Conservation (phyloP, 2,113 vertebrate genomes). For the Rana temporaria region DNA sequence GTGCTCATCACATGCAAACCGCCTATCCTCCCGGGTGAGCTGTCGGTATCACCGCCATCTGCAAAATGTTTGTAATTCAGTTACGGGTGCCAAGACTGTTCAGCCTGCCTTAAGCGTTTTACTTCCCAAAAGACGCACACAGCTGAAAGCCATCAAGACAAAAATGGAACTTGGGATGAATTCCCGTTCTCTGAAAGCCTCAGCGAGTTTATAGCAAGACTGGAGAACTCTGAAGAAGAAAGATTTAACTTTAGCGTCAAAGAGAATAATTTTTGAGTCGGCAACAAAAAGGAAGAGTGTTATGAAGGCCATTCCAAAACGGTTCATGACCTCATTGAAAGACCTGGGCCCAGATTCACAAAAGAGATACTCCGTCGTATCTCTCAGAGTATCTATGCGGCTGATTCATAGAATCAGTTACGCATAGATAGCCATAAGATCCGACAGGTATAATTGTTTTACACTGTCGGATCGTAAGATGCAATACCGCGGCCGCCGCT, state of each 20-base stretch:
- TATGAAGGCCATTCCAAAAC: conserved; percentile 23
- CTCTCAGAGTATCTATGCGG: too few relatives aligned
- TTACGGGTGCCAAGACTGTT: conserved; percentile 18
- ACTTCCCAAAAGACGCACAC: background rate
- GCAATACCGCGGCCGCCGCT: too few relatives aligned
- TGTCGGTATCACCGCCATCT: background rate
- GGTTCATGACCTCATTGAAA: rapidly evolving
- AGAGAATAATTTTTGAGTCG: background rate
- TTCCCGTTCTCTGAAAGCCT: conserved; percentile 78
- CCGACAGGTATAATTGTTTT: too few relatives aligned
- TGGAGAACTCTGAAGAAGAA: conserved; percentile 60
- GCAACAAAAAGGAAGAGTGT: conserved; percentile 2
- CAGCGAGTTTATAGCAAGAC: conserved; percentile 70
- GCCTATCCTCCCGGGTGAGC: conserved; percentile 1
- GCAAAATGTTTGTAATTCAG: conserved; percentile 48
- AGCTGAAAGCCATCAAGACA: conserved; percentile 47
- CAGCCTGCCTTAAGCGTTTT: background rate
- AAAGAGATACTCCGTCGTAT: too few relatives aligned
- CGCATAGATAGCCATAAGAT: too few relatives aligned
- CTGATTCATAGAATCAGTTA: too few relatives aligned
- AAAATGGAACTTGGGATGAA: conserved; percentile 70
- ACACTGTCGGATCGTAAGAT: too few relatives aligned
- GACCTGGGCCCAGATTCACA: too few relatives aligned
- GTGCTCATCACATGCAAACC: conserved; percentile 25
- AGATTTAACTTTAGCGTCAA: conserved; percentile 22